Evolutionary conservation across 2,888 invertebrate species (phyloP), one percentile per base, ranked within the genome.

Genomic region (Malthinus flaveolus): DNA sequence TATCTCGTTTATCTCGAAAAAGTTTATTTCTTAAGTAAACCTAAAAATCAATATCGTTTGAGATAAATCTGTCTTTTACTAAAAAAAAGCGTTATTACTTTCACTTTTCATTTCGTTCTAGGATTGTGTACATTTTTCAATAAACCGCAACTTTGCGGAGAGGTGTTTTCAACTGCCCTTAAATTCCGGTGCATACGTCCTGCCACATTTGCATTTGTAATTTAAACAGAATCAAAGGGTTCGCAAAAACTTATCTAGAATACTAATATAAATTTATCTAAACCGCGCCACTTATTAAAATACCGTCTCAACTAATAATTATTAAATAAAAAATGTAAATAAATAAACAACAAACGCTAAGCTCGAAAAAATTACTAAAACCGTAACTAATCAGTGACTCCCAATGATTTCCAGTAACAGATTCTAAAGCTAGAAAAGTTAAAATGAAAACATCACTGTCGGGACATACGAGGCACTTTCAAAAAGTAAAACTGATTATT

Each of bases 41-140:
- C 15, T 13, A 2, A 15, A n/a, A 15, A 42, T 42, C 39, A 12
- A 42, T 42, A 42, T 6, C 39, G 3, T 42, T 23, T 42, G n/a
- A 42, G 13, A n/a, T 15, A 42, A 42, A 42, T 42, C 39, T n/a
- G 7, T n/a, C 11, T 9, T 10, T 6, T 11, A 10, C 23, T 15
- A 13, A n/a, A 42, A 42, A 42, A 42, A 42, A 42, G 23, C 39
- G 15, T 23, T 42, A 42, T 42, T 42, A 23, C 39, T 42, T 42
- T 42, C 39, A 15, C 9, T 42, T 42, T 42, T 42, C 39, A 42
- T 42, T 42, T 42, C 15, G 15, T n/a, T 42, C 23, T 15, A 12
- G 39, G 15, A 12, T 15, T 11, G 39, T 42, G 39, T 15, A 42
- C 7, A 42, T 13, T 42, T 42, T 42, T 42, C 39, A 42, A 42